Evolutionary conservation across 1,140 invertebrate genomes (phyloP), one percentile per base, ranked within the genome.

Genomic region (Drosophila sp.): DNA sequence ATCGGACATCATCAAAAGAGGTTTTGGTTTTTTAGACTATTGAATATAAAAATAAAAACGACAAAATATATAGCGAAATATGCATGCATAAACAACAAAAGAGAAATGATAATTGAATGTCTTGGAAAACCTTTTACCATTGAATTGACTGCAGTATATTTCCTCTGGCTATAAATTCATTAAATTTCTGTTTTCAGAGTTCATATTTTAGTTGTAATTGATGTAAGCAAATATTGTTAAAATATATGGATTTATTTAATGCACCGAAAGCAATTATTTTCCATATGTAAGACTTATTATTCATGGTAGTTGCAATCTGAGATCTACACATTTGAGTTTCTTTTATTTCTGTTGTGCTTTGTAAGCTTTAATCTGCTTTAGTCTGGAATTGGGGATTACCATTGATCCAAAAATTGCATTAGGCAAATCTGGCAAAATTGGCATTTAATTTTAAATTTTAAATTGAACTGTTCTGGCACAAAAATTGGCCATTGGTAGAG

Each of bases 391-490:
- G 29, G 27, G 7, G 4, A 18, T 8, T 8, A 45, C n/a, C n/a
- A n/a, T n/a, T n/a, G 27, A 18, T 27, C 16, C 14, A 7, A 50
- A 16, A 36, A 29, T 9, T 46, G 41, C 25, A 32, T 32, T 51
- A 40, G 41, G 11, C 43, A 56, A 54, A 76, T 54, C 34, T 61
- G 25, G 27, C 54, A 63, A 63, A 48, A 32, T 43, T 48, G 75
- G 54, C 54, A 61, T 64, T 74, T 70, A 66, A 59, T 59, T 69
- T 54, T 41, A n/a, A 46, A 54, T 48, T 77, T 70, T 32, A 72
- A 72, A 76, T 54, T 65, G 61, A 64, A 41, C 41, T 46, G 50
- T 41, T 43, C 56, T 46, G 40, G 51, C 45, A 32, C 4, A 8
- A 41, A 67, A 67, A 79, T 71, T 62, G 77, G 38, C 27, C 53